Evolutionary conservation across 2,797 vertebrate genomes (phyloP), one percentile per base, ranked within the genome.

Genomic region (Simalia tracyae): DNA sequence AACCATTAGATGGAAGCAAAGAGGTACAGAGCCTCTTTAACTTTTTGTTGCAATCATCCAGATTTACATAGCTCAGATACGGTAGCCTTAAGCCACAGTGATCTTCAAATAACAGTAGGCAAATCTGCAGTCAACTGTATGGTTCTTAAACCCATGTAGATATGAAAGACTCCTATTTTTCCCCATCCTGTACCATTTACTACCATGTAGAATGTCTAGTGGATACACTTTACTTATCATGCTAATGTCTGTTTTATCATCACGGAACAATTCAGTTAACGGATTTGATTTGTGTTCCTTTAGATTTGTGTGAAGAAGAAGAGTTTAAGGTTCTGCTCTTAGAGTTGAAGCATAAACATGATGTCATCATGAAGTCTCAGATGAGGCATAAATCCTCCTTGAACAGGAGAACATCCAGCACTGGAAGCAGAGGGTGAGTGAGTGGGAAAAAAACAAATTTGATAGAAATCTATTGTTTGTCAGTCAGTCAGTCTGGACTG

Each of bases 331-430:
- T 98, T 46, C 97, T 99, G 92, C 98, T 99, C 60, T 96, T 99
- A 96, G 99, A 99, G 95, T 96, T 99, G 93, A 99, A 99, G 95
- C 99, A 99, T 97, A 99, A 99, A 92, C 99, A 99, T 0, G 99
- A 99, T n/a, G 98, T 98, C 68, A 99, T 99, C 97, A 99, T 99
- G 99, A 99, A 99, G 96, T 99, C 99, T 1, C 99, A 99, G 96
- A 98, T 99, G 97, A 99, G 99, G 96, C 98, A 99, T 96, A 99
- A 99, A 96, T 99, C 99, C 2, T 99, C 99, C 4, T 97, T 99
- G 97, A 99, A 99, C 92, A 97, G 99, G 91, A 97, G 99, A 92
- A 99, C 99, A 0, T 99, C 99, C 95, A 99, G 99, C 11, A 98
- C 99, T 0, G 99, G 99, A 94, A 99, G 99, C 91, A 98, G 99